Base-by-base conservation (phyloP, 2,113 vertebrate genomes). In the Phaethornis superciliosus region DNA sequence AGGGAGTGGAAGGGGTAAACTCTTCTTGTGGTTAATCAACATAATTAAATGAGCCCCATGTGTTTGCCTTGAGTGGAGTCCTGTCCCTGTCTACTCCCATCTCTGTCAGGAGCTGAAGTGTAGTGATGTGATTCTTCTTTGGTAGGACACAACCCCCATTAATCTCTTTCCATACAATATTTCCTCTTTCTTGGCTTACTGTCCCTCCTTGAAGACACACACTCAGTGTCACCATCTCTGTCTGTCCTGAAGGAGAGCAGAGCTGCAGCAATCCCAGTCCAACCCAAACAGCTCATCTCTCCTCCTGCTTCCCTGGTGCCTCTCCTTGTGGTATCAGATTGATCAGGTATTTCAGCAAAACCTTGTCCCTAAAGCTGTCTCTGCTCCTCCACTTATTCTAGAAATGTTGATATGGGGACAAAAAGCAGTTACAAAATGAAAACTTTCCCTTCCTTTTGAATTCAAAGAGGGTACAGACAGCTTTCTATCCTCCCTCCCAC, bases 391-490 rank as follows among this genome's bases (percentile, higher is more conserved):
- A 60, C 79, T 70, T 51, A 52, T 71, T 88, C 78, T 79, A 71
- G 78, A 85, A 88, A 72, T 88, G 49, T 84, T 94, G 64, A 84
- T 13, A 16, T 4, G 10, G 51, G 88, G 65, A 82, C 92, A 96
- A 93, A 95, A 89, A 74, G 28, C 75, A 72, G 55, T 87, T 92
- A 87, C 0, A 1, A 94, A 96, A 93, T 71, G 40, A 84, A 88
- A 85, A 91, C 69, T 82, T 94, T 85, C 75, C 94, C 65, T 82
- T 94, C 83, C 75, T 95, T 96, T 95, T 59, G 71, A 81, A 95
- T 95, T 94, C 94, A 88, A 85, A 94, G 90, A 88, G 30, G 64
- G 35, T 77, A 68, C 82, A 94, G 71, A 52, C 42, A 95, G 92
- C 81, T 85, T 94, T 93, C 82, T 21, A 60, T 79, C 78, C 33